Base-by-base conservation (phyloP, 2,888 invertebrate species). In the Eledona agricola region DNA sequence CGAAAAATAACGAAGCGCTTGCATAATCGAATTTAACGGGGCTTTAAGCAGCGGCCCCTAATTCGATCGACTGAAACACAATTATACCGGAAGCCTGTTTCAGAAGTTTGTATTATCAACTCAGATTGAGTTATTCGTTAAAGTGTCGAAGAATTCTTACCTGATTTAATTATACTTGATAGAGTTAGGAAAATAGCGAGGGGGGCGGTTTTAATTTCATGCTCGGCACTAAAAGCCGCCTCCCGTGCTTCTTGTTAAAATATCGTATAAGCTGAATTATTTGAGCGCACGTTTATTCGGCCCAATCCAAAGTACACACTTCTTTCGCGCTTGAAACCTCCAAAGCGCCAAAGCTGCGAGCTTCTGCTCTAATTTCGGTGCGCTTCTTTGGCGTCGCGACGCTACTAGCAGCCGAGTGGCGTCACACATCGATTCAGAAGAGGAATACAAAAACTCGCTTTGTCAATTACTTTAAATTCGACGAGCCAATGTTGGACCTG, bases 131-230 rank as follows among this genome's bases (percentile, higher is more conserved):
- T 37, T 47, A 47, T 47, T 47, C 47, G 37, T 47, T 47, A 47
- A 47, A 35, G 47, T 47, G 47, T 47, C 47, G 47, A 37, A 45
- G 37, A 47, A 47, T 37, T 28, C 47, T 35, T 37, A 47, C 47
- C 47, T 47, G 47, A 47, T 47, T 47, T 37, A 20, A 22, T 47
- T 37, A 26, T 29, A 29, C 37, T 34, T 35, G 37, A 47, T 37
- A 37, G 35, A 37, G 29, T 35, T 47, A 37, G 22, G 29, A 37
- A 47, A 28, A 37, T 26, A 47, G 47, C 35, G 35, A 37, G 28
- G 26, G 45, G 32, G 17, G 29, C 26, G 37, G 12, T 10, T 37
- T 35, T 28, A 37, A 37, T 47, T 47, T 28, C 10, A 5, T 19
- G 12, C 29, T 35, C 11, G 15, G 20, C 15, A 32, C 10, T 23